Base-by-base conservation (phyloP, 1,140 invertebrate genomes). In the Olivierus martensii region DNA sequence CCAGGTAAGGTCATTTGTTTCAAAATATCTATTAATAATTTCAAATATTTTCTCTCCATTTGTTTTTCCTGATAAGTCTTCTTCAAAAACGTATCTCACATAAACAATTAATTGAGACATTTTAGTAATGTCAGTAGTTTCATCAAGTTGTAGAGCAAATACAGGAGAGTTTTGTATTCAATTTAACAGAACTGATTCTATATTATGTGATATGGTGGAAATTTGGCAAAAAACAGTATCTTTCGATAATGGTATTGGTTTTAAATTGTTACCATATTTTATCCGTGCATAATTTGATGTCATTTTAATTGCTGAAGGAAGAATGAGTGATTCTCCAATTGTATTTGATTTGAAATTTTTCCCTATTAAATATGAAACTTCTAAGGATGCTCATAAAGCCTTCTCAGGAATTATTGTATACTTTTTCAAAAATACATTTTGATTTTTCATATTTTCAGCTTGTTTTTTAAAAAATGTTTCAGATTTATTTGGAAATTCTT, bases 391-490 rank as follows among this genome's bases (percentile, higher is more conserved):
- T 7, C 22, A 7, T 28, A 28, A 28, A 28, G 22, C 22, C 22
- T 28, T 28, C 22, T 28, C 22, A 7, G 22, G 22, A 28, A 28
- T 28, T 28, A 28, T 28, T 50, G 49, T 43, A 50, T n/a, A 15
- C 42, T 1, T 21, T 44, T 50, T 42, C n/a, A 52, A 12, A 38
- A 55, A 35, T 54, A 36, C 38, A 48, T 10, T 52, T 47, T 52
- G 48, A 47, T 36, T 46, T 50, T 54, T 34, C 52, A 44, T 43
- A 17, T 15, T 3, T 48, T 53, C 19, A 53, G 38, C 21, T 7
- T 9, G 17, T 43, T 10, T 56, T 60, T 56, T 49, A 47, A 50
- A 41, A 43, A 43, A 28, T 28, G 22, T 28, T 28, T 51, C 41
- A 51, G 28, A 45, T 51, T 51, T 44, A 45, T 45, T 51, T 45